Conservation (phyloP, 2,888 invertebrate genomes). For the Serripes groenlandicus region DNA sequence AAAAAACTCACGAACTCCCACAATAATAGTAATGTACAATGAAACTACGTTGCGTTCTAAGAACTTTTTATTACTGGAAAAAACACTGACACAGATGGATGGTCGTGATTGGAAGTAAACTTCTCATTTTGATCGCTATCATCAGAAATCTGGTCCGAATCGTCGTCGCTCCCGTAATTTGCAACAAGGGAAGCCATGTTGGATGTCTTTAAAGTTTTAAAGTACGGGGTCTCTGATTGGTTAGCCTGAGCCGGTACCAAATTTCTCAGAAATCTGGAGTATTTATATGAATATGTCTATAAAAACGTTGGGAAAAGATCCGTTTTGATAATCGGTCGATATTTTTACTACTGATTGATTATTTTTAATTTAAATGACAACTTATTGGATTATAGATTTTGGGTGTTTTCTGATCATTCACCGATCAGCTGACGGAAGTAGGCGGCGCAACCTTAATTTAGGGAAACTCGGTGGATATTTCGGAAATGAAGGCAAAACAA, state of each 20-base stretch:
- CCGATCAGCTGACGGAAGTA: slow-evolving; percentile 84
- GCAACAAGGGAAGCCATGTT: slow-evolving; percentile 85
- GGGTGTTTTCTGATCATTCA: slow-evolving; percentile 68
- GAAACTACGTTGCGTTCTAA: no score
- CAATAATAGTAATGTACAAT: no score
- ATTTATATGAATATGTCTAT: no score
- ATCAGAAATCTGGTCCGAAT: slow-evolving; percentile 62
- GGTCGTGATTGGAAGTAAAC: not conserved
- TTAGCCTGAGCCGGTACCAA: not conserved
- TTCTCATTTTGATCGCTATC: not conserved
- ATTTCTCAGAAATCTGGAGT: not conserved
- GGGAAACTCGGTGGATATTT: slow-evolving; percentile 29
- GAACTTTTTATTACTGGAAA: no score
- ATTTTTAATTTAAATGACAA: no score
- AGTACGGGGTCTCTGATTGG: slow-evolving; percentile 68
- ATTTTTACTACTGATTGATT: no score
- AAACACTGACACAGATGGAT: slow-evolving; percentile 46
- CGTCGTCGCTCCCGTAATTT: slow-evolving; percentile 82
- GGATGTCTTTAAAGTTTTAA: not conserved
- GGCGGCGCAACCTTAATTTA: slow-evolving; percentile 72
- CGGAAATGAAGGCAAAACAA: slow-evolving; percentile 31
- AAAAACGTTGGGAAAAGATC: no score
- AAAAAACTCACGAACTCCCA: no score
- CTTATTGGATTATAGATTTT: no score
- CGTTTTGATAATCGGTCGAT: no score